Conservation (phyloP, 2,888 invertebrate species). For the Eristalinus aeneus region DNA sequence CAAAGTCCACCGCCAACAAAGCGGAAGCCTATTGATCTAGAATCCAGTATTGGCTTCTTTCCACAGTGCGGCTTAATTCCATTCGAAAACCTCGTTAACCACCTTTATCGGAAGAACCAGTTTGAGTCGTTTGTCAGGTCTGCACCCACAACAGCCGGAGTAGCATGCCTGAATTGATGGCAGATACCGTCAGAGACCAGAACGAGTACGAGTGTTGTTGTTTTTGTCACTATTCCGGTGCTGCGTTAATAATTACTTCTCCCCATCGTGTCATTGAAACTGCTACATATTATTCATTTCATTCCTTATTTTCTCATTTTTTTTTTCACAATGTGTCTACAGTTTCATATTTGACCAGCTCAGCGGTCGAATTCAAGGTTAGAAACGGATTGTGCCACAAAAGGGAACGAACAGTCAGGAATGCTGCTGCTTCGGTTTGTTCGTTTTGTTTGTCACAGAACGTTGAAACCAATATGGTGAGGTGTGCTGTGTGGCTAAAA, state of each 20-base stretch:
- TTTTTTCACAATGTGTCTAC: slow-evolving; percentile 24
- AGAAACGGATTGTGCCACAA: slow-evolving; percentile 11
- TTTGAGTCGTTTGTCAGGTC: neutral
- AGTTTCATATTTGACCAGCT: slow-evolving; percentile 60
- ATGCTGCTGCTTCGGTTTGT: slow-evolving; percentile 22
- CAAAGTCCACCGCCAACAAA: neutral
- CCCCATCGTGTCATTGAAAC: slow-evolving; percentile 22
- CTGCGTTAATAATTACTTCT: neutral
- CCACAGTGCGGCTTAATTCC: neutral
- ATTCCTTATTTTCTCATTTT: neutral
- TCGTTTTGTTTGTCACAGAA: neutral
- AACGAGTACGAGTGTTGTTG: neutral
- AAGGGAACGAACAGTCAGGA: slow-evolving; percentile 59
- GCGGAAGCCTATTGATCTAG: neutral
- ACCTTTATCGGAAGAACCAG: neutral
- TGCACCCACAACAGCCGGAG: neutral
- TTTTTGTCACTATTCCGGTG: neutral
- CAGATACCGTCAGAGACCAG: neutral
- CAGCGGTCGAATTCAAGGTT: slow-evolving; percentile 58
- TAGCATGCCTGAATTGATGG: neutral
- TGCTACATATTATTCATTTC: slow-evolving; percentile 39
- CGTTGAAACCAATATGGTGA: neutral
- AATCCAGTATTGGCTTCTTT: neutral
- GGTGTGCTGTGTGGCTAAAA: neutral
- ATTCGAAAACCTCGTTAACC: neutral